Base-by-base conservation (phyloP, 2,113 vertebrate species). In the Ageneiosus marmoratus region DNA sequence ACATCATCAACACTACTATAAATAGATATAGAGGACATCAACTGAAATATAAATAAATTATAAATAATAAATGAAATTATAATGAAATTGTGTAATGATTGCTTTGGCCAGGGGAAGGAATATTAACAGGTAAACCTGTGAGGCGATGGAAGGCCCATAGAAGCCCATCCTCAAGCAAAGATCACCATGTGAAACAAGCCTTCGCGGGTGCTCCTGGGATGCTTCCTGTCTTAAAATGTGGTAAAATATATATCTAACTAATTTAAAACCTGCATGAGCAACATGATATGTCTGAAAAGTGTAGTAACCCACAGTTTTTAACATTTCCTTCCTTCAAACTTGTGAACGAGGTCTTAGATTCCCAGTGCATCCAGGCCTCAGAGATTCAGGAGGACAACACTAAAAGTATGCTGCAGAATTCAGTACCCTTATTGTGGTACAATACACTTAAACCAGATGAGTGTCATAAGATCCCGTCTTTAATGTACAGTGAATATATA, bases 271-370 rank as follows among this genome's bases (percentile, higher is more conserved):
- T 63, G 32, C 58, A 41, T 74, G 27, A 62, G 20, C 65, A 81
- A 80, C 18, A 50, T 10, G 53, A 67, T 83, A 18, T 5, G 10
- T 37, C 29, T 75, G 3, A 46, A 83, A 63, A 53, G 13, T 70
- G 27, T 10, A 77, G 65, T 22, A 80, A 76, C 53, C 48, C 53
- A 72, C 65, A 18, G 51, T 67, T 81, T 56, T 56, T 0, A 58
- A n/a, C n/a, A 9, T 63, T n/a, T 41, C 5, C 5, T 83, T 69
- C 13, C 6, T 72, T 85, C 74, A 4, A 67, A 44, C 84, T 82
- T 51, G 51, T 84, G 29, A 79, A 29, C 41, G 60, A 84, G n/a
- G 60, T 72, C 60, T 73, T 83, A 78, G 67, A 70, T n/a, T 69
- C 77, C 58, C 53, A 53, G 15, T n/a, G 48, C 63, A 44, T 32